Evolutionary conservation across 53 echinoderm and acorn worm species (phyloP).

Genomic region (Holothuria scabra): DNA sequence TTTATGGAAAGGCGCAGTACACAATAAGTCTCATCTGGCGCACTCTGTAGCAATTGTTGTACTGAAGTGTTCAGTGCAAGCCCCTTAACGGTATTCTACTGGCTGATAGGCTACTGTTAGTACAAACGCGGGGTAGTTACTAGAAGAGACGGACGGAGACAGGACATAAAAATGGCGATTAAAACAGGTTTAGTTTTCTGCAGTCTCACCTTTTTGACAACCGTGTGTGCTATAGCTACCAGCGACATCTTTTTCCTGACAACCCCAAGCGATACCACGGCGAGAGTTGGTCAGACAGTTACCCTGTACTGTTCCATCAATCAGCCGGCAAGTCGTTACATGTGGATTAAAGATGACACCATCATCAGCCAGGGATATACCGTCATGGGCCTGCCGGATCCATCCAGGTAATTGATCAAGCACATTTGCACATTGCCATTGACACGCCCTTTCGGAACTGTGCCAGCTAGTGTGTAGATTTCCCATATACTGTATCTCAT

Average conservation of each 20-base stretch:
- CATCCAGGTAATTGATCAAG: slow-evolving; percentile 50
- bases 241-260: slow-evolving; percentile 38
- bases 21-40: too few relatives aligned
- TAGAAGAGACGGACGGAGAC: too few relatives aligned
- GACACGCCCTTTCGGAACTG: too few relatives aligned
- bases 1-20: too few relatives aligned
- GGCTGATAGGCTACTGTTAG: too few relatives aligned
- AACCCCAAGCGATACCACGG: slow-evolving; percentile 63
- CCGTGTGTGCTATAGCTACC: slow-evolving; percentile 54
- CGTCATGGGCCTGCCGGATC: slow-evolving; percentile 41
- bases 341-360: slow-evolving; percentile 78
- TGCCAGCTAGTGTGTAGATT: too few relatives aligned
- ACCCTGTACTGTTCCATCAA: slow-evolving; percentile 75
- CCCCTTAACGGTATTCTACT: too few relatives aligned
- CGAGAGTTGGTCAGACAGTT: slow-evolving; percentile 54
- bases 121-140: too few relatives aligned
- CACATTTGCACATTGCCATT: too few relatives aligned
- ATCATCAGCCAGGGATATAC: slow-evolving; percentile 71
- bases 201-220: not conserved
- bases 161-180: not conserved
- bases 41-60: too few relatives aligned
- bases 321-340: slow-evolving; percentile 52
- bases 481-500: too few relatives aligned
- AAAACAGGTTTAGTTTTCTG: not conserved
- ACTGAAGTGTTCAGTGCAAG: too few relatives aligned